Base-by-base conservation (phyloP, 92 coral and sea anemone genomes). In the Parazoanthus swiftii region DNA sequence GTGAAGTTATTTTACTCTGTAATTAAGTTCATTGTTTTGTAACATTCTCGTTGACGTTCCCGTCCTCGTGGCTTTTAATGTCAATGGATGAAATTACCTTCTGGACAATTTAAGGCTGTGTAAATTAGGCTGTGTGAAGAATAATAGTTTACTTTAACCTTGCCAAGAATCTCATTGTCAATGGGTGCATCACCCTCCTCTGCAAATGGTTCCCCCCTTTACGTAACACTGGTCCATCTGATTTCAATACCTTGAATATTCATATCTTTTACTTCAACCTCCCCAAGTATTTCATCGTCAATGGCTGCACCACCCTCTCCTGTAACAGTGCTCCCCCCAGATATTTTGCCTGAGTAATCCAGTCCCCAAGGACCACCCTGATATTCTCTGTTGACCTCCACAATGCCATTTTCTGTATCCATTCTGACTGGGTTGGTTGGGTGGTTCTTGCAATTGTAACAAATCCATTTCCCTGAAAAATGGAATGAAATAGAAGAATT, bases 371-470 rank as follows among this genome's bases (percentile, higher is more conserved):
- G 56, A 38, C 74, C 68, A 10, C 59, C 74, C 13, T 77, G 82
- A 77, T 48, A 56, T 37, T 76, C 75, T 39, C 67, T 46, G 50
- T 43, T 76, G 20, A 63, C 66, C 68, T 63, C 74, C 10, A 76
- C 81, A 21, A 93, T 88, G 6, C 94, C 91, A 59, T 88, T 93
- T 76, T 90, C 80, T 63, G 92, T 95, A 6, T 92, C 88, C 71
- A 95, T 77, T 16, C 93, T 90, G 2, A 93, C 98, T 74, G 98
- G 98, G 86, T 92, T 95, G 23, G 95, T 95, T 3, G 98, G 98
- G 85, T 93, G 98, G 43, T 95, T 93, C 88, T 93, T 94, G 86
- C 99, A 97, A 70, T 97, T 97, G 66, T 94, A 97, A 74, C 99
- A 97, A 54, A 95, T 93, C 99, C 99, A 97, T 83, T 97, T 97